phyloP scores from a whole-genome alignment of 2,113 vertebrate species.

The chimpanzee (Pan troglodytes) region NHGRI_mPanTro3-v2.1_pri NC_072403.2:89796001-89796500 shows the following conservation, averaged over 20 bases:
- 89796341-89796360: not conserved
- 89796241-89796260: not conserved
- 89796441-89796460: not conserved
- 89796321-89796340: not conserved
- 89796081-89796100: not conserved
- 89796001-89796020: not conserved
- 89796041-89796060: not conserved
- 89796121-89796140: not conserved
- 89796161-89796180: not conserved
- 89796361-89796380: not conserved
- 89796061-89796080: not conserved
- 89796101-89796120: not conserved
- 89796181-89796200: not conserved
- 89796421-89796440: not conserved
- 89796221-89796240: not conserved
- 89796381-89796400: not conserved
- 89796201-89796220: not conserved
- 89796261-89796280: not conserved
- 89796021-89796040: not conserved
- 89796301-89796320: not conserved
- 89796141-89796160: not conserved
- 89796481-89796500: rapidly evolving
- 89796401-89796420: not conserved
- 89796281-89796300: not conserved
- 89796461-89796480: not conserved